phyloP scores from a whole-genome alignment of 2,888 invertebrate species.

The Drosophila nigritarsus region DNA sequence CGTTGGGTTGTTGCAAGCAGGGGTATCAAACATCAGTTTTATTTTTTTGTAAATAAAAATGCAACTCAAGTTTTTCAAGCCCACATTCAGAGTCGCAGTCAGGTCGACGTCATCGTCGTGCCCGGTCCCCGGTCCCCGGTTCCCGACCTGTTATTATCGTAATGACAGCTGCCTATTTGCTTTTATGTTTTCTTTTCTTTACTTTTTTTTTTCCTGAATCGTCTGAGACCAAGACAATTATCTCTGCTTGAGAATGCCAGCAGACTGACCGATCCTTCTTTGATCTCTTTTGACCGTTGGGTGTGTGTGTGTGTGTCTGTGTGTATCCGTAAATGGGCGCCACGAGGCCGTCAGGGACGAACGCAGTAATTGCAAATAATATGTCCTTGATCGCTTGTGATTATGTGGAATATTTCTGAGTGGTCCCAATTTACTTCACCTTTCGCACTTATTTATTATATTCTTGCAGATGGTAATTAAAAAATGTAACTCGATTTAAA shows the following conservation, averaged over 20 bases:
- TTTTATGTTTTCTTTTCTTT: slow-evolving; percentile 58
- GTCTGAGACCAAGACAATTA: slow-evolving; percentile 70
- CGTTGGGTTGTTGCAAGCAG: neutral
- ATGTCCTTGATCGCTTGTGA: slow-evolving; percentile 50
- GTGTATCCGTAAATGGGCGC: slow-evolving; percentile 35
- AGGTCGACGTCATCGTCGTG: slow-evolving; percentile 55
- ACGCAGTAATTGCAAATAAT: slow-evolving; percentile 41
- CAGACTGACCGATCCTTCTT: slow-evolving; percentile 53
- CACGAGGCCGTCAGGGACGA: slow-evolving; percentile 28
- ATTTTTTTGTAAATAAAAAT: slow-evolving; percentile 7
- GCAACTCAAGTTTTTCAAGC: slow-evolving; percentile 49
- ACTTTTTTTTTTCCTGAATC: slow-evolving; percentile 48
- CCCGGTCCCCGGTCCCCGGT: slow-evolving; percentile 47
- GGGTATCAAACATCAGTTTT: neutral
- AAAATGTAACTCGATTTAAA: neutral
- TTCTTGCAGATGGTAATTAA: neutral
- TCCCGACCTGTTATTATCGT: slow-evolving; percentile 82
- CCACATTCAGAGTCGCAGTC: slow-evolving; percentile 38
- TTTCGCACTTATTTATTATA: slow-evolving; percentile 1
- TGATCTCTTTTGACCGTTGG: slow-evolving; percentile 24
- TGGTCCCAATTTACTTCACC: neutral
- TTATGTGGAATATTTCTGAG: slow-evolving; percentile 26
- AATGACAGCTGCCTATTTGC: slow-evolving; percentile 83
- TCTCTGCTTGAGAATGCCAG: slow-evolving; percentile 66
- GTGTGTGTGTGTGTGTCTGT: slow-evolving; percentile 6